Evolutionary conservation across 2,113 vertebrate genomes (phyloP).

Genomic region (Ranitomeya variabilis): DNA sequence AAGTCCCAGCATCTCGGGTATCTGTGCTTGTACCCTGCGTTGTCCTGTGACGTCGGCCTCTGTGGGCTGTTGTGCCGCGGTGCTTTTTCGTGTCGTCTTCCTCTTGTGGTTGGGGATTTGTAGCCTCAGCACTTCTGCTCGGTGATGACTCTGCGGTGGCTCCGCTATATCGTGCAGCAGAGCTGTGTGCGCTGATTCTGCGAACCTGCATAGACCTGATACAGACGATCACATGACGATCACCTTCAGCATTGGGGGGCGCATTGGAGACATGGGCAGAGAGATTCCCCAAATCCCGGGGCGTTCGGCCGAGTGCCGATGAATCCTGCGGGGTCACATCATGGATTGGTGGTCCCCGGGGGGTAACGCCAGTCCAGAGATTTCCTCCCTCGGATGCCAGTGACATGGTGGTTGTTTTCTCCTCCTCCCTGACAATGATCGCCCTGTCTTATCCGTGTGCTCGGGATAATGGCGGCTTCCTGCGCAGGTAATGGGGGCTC

Average conservation of each 20-base stretch:
- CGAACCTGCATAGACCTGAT: no score
- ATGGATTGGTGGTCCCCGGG: no score
- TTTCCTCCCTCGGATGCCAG: not conserved
- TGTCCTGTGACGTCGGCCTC: no score
- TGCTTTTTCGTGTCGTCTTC: not conserved
- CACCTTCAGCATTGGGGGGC: no score
- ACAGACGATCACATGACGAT: not conserved
- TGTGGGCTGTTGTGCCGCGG: no score
- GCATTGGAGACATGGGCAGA: no score
- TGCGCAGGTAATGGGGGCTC: not conserved
- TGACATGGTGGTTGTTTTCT: not conserved
- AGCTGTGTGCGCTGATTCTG: no score
- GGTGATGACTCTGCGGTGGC: not conserved
- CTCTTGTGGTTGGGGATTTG: not conserved
- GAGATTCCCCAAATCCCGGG: no score
- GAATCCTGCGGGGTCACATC: no score
- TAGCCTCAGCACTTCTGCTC: not conserved
- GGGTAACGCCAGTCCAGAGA: not conserved
- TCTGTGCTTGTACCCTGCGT: no score
- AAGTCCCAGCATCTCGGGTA: no score
- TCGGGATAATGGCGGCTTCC: not conserved
- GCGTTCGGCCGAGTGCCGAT: no score
- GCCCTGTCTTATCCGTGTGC: not conserved
- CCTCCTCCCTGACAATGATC: not conserved
- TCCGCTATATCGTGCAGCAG: not conserved